Evolutionary conservation across 2,888 invertebrate genomes (phyloP).

Genomic region (Dinocampus coccinellae): DNA sequence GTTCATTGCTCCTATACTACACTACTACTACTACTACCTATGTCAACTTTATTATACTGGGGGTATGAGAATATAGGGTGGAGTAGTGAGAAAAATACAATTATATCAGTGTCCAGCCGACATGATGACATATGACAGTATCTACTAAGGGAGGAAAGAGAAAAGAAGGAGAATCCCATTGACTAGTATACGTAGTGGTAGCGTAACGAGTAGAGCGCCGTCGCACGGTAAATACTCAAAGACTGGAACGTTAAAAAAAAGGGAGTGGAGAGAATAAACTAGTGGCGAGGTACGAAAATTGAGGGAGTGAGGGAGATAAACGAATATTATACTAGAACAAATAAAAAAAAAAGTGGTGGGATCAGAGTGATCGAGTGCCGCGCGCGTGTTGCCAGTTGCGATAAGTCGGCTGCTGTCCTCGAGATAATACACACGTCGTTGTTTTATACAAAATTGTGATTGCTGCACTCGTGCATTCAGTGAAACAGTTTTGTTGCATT

Average conservation of each 20-base stretch:
- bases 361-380: slow-evolving; percentile 19
- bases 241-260: not conserved
- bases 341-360: not conserved
- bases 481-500: not conserved
- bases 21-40: not conserved
- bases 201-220: not conserved
- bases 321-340: not conserved
- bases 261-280: not conserved
- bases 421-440: not conserved
- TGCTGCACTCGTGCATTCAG: not conserved
- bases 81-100: not conserved
- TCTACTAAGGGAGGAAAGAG: not conserved
- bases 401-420: slow-evolving; percentile 30
- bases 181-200: not conserved
- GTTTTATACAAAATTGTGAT: not conserved
- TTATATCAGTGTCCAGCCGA: not conserved
- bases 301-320: not conserved
- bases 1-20: not conserved
- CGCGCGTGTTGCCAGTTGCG: slow-evolving; percentile 11
- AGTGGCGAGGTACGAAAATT: not conserved
- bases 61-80: not conserved
- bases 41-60: not conserved
- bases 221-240: not conserved
- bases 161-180: too few species aligned
- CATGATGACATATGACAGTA: not conserved